Base-by-base conservation (phyloP, 2,888 invertebrate species). In the Coelogynopora nodosa region DNA sequence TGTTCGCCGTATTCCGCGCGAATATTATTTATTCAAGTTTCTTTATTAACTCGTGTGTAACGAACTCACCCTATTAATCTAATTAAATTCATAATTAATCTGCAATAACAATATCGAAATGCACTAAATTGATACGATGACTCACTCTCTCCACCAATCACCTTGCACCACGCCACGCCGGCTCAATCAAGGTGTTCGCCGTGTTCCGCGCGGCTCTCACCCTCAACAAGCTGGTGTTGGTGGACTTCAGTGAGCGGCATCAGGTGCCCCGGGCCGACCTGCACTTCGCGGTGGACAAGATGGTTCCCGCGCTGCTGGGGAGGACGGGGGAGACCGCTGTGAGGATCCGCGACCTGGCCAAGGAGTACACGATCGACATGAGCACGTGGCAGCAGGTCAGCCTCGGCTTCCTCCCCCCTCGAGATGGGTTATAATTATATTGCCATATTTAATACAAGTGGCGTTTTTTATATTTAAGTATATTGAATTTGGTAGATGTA, bases 321-420 rank as follows among this genome's bases (percentile, higher is more conserved):
- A 90, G 90, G 88, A 89, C 90, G 86, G 92, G 91, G 84, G 92
- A 92, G 85, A 92, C 91, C 5, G 91, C 91, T 81, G 87, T 88
- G 2, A 89, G 92, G 87, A 90, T 90, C 80, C 88, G 92, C 88
- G 91, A 92, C 81, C 90, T 90, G 87, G 91, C 91, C 13, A 91
- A 91, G 88, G 89, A 88, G n/a, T 91, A 91, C 87, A 89, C 91
- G 10, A 87, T 91, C 31, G 91, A 92, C 85, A 90, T 90, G 89
- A 90, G 91, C 13, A 89, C 89, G 23, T 91, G 90, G 86, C 89
- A 81, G 10, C 28, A 31, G 31, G n/a, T n/a, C n/a, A n/a, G n/a
- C n/a, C n/a, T n/a, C n/a, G n/a, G n/a, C n/a, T n/a, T n/a, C n/a
- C n/a, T n/a, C n/a, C n/a, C n/a, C n/a, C n/a, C n/a, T n/a, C n/a